Evolutionary conservation across 2,113 vertebrate genomes (phyloP), one percentile per base, ranked within the genome.

Genomic region (Python bivittatus): DNA sequence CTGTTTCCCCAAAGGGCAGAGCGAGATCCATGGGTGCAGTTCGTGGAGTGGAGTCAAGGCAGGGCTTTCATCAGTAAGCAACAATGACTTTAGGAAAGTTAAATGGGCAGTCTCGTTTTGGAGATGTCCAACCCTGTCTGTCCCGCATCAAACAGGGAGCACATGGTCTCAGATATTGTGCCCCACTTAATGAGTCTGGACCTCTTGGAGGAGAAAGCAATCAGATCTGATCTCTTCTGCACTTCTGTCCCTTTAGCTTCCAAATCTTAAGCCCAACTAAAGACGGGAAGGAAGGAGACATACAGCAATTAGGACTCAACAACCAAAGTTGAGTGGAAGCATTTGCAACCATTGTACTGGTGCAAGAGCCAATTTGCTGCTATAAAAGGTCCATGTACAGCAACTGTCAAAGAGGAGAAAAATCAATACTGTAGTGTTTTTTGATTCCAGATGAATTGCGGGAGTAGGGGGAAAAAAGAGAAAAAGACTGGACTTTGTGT

Each of bases 341-440:
- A 1, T 42, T 72, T 5, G 48, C 61, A 20, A 25, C 33, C 17
- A 56, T 72, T 72, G 48, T 91, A 10, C 13, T 64, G 48, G 52
- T 38, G 0, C 48, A 54, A 56, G 54, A 42, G 22, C n/a, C 20
- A 86, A 44, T 87, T 91, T 57, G 25, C 48, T 44, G 29, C 13
- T 88, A 5, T 15, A 53, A 56, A 25, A 42, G 60, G n/a, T 20
- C 54, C 87, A 7, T 2, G 52, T 38, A 44, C 61, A 92, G 85
- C 91, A 44, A 53, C 15, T 92, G 48, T 57, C 3, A 29, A 44
- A 88, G 48, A 86, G 13, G 8, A 72, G n/a, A 57, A 57, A 79
- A 92, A 92, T 88, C 91, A 92, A 57, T 92, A 87, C 33, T 54
- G 60, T 8, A 87, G 52, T 54, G 60, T 8, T 68, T 79, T 72